These are phyloP conservation scores for Drosophila dunni DNA, from an alignment of 1,140 invertebrate genomes.

Conservation along the genomic window DNA sequence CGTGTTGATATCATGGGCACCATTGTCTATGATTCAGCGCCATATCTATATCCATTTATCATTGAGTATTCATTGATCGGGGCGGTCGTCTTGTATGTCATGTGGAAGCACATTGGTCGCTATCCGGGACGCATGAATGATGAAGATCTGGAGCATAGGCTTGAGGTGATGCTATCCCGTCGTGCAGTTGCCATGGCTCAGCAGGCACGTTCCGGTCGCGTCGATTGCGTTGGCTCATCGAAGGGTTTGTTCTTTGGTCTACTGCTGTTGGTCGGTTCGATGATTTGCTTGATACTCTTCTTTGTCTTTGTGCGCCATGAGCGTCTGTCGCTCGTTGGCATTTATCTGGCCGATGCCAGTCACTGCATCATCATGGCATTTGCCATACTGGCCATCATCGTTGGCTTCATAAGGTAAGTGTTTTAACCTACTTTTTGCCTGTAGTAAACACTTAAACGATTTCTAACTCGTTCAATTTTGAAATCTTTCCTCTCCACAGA, in stretches of 20 bases:
- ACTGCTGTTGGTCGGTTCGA: conserved; percentile 93
- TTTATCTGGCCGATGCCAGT: conserved; percentile 95
- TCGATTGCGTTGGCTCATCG: conserved; percentile 96
- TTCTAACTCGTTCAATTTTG: background rate
- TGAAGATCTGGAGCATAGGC: conserved; percentile 92
- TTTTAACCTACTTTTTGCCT: background rate
- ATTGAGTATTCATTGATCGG: conserved; percentile 98
- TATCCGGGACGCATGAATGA: conserved; percentile 92
- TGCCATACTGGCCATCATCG: conserved; percentile 94
- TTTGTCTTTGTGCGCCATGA: conserved; percentile 95
- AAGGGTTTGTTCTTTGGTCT: conserved; percentile 97
- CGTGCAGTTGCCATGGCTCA: conserved; percentile 93
- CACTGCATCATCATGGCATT: conserved; percentile 94
- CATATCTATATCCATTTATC: conserved; percentile 97
- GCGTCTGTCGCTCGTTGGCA: conserved; percentile 91
- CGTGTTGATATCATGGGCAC: conserved; percentile 96
- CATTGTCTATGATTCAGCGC: conserved; percentile 95
- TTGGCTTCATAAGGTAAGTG: conserved; percentile 93
- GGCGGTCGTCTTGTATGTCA: conserved; percentile 98
- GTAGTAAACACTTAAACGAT: too few species aligned
- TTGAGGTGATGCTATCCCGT: conserved; percentile 93
- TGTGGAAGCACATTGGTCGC: conserved; percentile 97
- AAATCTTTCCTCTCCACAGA: conserved; percentile 84
- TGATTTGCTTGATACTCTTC: conserved; percentile 97
- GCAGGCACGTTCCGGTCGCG: conserved; percentile 91